Percentiles rank a stretch among this genome's conserved stretches.
Conservation (phyloP, 2,888 invertebrate genomes). For the Lasioglossum leucozonium region DNA sequence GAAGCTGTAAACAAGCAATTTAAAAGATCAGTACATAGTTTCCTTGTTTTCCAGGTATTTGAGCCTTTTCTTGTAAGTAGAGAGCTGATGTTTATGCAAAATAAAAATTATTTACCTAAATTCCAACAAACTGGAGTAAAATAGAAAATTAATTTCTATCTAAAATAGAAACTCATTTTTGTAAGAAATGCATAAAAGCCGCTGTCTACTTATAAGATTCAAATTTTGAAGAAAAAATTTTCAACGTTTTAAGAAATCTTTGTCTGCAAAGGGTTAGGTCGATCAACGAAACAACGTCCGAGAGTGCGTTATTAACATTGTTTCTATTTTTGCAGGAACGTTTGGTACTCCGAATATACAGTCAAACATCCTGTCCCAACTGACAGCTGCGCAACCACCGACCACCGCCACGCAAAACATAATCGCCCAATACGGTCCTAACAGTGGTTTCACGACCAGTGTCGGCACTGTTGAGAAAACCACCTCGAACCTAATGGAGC, state of each 20-base stretch:
- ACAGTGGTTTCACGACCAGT: slow-evolving; percentile 82
- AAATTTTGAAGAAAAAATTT: background rate
- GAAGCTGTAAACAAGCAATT: background rate
- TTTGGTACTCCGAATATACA: slow-evolving; percentile 83
- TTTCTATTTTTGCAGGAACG: slow-evolving; percentile 66
- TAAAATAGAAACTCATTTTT: no score
- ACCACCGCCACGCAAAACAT: slow-evolving; percentile 82
- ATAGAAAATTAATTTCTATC: no score
- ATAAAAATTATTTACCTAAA: no score
- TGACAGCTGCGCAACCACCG: slow-evolving; percentile 79
- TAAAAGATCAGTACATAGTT: background rate
- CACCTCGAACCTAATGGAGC: slow-evolving; percentile 88
- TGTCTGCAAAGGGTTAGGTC: background rate
- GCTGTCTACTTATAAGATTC: no score
- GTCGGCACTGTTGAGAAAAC: slow-evolving; percentile 85
- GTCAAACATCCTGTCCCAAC: slow-evolving; percentile 81
- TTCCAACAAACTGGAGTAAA: no score
- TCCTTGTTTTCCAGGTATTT: background rate
- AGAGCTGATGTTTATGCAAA: no score
- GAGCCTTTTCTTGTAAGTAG: no score
- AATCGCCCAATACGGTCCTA: slow-evolving; percentile 83
- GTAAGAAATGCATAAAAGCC: no score
- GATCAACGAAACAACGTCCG: background rate
- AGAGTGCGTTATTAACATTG: background rate
- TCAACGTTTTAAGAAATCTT: background rate